These are phyloP conservation scores for Pharmacophagus antenor DNA, from an alignment of 2,888 invertebrate species.

Conservation along the genomic window DNA sequence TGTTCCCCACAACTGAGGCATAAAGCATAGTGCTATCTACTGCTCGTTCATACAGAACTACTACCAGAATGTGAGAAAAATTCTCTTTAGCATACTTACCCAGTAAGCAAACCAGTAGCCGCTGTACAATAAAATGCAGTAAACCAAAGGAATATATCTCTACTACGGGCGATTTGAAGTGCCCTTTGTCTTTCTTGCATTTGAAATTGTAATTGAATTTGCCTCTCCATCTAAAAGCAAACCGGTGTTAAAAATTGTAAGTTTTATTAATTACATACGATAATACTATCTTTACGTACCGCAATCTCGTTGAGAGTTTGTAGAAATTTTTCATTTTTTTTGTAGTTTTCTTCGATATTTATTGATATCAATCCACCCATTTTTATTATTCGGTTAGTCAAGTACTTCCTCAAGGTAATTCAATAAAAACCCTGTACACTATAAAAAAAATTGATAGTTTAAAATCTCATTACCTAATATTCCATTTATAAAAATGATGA, in stretches of 20 bases:
- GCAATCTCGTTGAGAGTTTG: slow-evolving; percentile 84
- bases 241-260: slow-evolving; percentile 4
- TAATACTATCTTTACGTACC: slow-evolving; percentile 71
- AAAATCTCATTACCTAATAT: neutral
- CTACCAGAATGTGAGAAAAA: too few species aligned
- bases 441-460: neutral
- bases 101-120: slow-evolving; percentile 73
- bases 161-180: slow-evolving; percentile 84
- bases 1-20: too few species aligned
- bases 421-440: neutral
- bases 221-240: slow-evolving; percentile 84
- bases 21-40: too few species aligned
- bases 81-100: slow-evolving; percentile 57
- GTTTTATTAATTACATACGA: neutral
- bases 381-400: slow-evolving; percentile 21
- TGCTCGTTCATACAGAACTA: too few species aligned
- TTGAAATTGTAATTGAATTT: slow-evolving; percentile 90
- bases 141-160: slow-evolving; percentile 88
- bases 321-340: slow-evolving; percentile 86
- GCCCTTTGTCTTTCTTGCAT: slow-evolving; percentile 88
- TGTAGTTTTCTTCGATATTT: slow-evolving; percentile 84
- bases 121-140: slow-evolving; percentile 84
- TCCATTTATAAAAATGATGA: neutral
- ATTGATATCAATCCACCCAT: slow-evolving; percentile 83
- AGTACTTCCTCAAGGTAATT: neutral